Conservation (phyloP, 2,113 vertebrate species). For the Lota lota region DNA sequence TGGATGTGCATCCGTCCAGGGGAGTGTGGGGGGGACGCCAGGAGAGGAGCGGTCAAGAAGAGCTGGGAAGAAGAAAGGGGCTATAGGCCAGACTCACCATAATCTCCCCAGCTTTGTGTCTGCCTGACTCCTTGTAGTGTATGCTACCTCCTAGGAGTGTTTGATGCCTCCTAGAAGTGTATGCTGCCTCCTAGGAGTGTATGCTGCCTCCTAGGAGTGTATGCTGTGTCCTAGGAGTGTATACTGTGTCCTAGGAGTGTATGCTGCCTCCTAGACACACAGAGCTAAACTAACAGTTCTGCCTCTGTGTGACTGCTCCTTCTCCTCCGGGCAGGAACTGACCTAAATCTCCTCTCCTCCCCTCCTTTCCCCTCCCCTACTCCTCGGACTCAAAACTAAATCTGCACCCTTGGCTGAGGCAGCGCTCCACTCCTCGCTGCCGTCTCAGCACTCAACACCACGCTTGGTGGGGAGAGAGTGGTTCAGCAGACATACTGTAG, state of each 20-base stretch:
- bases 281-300: conserved; percentile 33
- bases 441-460: conserved; percentile 22
- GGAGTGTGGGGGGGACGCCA: too few species aligned
- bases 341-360: conserved; percentile 50
- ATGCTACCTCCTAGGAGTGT: too few species aligned
- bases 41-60: too few species aligned
- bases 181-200: too few species aligned
- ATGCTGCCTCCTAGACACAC: conserved; percentile 52
- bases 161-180: too few species aligned
- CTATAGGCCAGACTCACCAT: conserved; percentile 25
- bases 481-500: conserved; percentile 16
- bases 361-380: conserved; percentile 3
- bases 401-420: conserved; percentile 11
- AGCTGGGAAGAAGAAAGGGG: conserved; percentile 19
- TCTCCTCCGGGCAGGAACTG: conserved; percentile 51
- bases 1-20: conserved; percentile 9
- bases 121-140: conserved; percentile 6
- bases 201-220: too few species aligned
- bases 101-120: conserved; percentile 39
- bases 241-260: conserved; percentile 26
- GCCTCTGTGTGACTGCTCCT: conserved; percentile 51
- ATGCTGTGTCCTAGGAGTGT: too few species aligned
- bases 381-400: conserved; percentile 3
- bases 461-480: conserved; percentile 2
- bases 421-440: conserved; percentile 5